A percentile compares a stretch with the other conserved stretches of the same genome.
Conservation (phyloP, 2,113 vertebrate genomes). For the Pituophis catenifer region DNA sequence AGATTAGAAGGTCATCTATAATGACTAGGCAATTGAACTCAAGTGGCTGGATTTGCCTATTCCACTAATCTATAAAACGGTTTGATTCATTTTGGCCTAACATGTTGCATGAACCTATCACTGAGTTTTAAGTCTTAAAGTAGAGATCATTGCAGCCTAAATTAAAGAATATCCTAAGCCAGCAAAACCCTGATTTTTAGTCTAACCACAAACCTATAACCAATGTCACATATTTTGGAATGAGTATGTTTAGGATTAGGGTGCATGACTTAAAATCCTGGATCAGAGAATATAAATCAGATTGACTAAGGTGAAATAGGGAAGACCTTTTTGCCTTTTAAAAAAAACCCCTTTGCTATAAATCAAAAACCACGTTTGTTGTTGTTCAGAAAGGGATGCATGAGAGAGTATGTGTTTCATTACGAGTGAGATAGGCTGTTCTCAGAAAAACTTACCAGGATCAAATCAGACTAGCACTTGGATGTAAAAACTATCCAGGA, state of each 20-base stretch:
- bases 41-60: background rate
- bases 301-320: background rate
- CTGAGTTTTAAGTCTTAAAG: background rate
- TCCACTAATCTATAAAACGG: background rate
- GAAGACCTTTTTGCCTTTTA: background rate
- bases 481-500: background rate
- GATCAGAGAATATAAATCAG: background rate
- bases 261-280: background rate
- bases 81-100: background rate
- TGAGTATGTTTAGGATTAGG: background rate
- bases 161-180: background rate
- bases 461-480: background rate
- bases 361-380: background rate
- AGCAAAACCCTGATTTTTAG: background rate
- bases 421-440: background rate
- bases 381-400: background rate
- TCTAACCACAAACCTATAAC: background rate
- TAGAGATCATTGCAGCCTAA: background rate
- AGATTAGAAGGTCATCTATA: too few relatives aligned
- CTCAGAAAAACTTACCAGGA: background rate
- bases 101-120: background rate
- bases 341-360: background rate
- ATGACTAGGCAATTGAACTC: too few relatives aligned
- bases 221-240: background rate
- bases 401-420: background rate